Conservation (phyloP, 53 echinoderm and acorn worm species). For the Stichopus horrens region DNA sequence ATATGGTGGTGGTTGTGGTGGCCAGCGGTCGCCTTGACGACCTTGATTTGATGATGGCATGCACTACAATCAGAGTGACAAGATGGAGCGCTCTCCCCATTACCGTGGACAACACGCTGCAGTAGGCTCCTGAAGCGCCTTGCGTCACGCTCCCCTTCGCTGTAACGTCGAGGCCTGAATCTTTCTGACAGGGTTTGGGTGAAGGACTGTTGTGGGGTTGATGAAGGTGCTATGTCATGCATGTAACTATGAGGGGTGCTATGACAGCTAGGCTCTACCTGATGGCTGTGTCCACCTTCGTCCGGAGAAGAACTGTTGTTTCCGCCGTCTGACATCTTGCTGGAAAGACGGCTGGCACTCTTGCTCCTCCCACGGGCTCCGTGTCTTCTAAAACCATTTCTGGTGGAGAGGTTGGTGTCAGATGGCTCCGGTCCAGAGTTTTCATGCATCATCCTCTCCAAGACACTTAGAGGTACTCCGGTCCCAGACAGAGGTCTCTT, state of each 20-base stretch:
- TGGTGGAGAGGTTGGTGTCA: neutral
- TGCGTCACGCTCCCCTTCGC: slow-evolving; percentile 36
- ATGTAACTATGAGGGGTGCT: slow-evolving; percentile 3
- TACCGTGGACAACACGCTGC: neutral
- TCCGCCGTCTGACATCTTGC: neutral
- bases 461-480: slow-evolving; percentile 9
- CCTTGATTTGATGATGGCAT: neutral
- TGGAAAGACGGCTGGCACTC: slow-evolving; percentile 32
- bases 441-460: slow-evolving; percentile 32
- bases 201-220: slow-evolving; percentile 6
- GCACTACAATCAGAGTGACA: slow-evolving; percentile 3
- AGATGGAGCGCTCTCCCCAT: neutral
- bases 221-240: slow-evolving; percentile 4
- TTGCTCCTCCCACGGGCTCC: slow-evolving; percentile 40
- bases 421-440: neutral
- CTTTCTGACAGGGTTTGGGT: neutral
- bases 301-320: neutral
- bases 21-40: neutral
- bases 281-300: neutral
- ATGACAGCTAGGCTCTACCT: slow-evolving; percentile 8
- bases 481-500: slow-evolving; percentile 29
- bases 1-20: neutral
- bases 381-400: neutral
- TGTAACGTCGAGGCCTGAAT: slow-evolving; percentile 31
- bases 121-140: slow-evolving; percentile 20